These are phyloP conservation scores for Excalfactoria chinensis DNA, from an alignment of 2,113 vertebrate genomes.

Conservation along the genomic window DNA sequence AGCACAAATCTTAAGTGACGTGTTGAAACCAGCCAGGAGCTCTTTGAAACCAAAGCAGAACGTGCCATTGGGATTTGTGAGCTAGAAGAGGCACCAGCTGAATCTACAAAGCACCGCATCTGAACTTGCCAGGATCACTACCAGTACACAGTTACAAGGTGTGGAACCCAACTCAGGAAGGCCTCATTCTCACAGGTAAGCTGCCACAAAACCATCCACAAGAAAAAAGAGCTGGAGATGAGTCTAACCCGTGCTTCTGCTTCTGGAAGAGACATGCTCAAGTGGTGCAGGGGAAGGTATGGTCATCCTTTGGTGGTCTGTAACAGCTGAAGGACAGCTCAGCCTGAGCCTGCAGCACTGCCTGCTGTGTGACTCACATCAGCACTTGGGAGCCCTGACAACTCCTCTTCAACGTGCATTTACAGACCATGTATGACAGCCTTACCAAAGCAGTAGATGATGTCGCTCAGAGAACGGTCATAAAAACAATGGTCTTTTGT, in stretches of 20 bases:
- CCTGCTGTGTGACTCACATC: not conserved
- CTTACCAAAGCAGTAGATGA: not conserved
- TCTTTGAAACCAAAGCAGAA: not conserved
- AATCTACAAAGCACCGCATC: not conserved
- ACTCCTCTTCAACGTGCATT: rapidly evolving
- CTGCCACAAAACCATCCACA: not conserved
- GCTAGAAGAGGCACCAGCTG: not conserved
- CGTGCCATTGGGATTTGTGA: too few species aligned
- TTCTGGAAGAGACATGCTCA: not conserved
- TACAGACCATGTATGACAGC: rapidly evolving
- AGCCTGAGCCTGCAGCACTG: rapidly evolving
- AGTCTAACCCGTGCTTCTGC: not conserved
- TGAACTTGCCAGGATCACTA: not conserved
- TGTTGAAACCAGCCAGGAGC: not conserved
- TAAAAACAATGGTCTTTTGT: not conserved
- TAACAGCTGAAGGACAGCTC: rapidly evolving
- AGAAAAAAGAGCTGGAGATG: not conserved
- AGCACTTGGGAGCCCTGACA: rapidly evolving
- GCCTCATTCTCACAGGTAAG: not conserved
- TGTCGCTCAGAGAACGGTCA: not conserved
- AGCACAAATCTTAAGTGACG: not conserved
- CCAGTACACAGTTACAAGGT: not conserved
- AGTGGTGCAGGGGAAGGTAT: rapidly evolving
- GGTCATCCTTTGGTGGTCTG: not conserved
- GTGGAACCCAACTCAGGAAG: not conserved